phyloP scores from a whole-genome alignment of 1,140 invertebrate species.

The Coptotermes formosanus region DNA sequence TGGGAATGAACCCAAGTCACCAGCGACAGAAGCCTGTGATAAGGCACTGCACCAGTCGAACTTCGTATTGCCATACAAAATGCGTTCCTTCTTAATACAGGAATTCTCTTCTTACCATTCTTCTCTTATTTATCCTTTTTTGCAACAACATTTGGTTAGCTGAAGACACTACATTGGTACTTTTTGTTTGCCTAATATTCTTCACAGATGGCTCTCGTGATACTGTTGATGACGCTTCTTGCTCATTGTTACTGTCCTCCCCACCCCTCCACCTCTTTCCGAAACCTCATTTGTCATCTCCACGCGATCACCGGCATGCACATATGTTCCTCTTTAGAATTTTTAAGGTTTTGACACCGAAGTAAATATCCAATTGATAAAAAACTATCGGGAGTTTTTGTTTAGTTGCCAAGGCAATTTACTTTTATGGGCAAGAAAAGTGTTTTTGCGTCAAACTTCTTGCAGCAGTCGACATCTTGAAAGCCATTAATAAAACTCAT shows the following conservation, averaged over 20 bases:
- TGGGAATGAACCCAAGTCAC: too few relatives aligned
- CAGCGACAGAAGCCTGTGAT: too few relatives aligned
- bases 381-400: background rate
- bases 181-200: conserved; percentile 6
- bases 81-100: too few relatives aligned
- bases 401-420: background rate
- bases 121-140: background rate
- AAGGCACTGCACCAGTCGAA: too few relatives aligned
- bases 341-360: background rate
- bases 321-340: background rate
- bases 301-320: background rate
- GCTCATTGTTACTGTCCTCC: conserved; percentile 10
- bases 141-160: conserved; percentile 11
- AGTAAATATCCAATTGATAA: conserved; percentile 15
- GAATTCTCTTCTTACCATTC: too few relatives aligned
- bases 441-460: background rate
- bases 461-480: background rate
- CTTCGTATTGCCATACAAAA: too few relatives aligned
- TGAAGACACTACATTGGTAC: background rate
- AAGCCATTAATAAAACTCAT: background rate
- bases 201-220: background rate
- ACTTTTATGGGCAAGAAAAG: conserved; percentile 5
- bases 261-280: background rate
- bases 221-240: background rate
- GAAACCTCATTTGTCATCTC: conserved; percentile 9